Evolutionary conservation across 1,140 invertebrate species (phyloP), one percentile per base, ranked within the genome.

Genomic region (Trichomalopsis sarcophagae): DNA sequence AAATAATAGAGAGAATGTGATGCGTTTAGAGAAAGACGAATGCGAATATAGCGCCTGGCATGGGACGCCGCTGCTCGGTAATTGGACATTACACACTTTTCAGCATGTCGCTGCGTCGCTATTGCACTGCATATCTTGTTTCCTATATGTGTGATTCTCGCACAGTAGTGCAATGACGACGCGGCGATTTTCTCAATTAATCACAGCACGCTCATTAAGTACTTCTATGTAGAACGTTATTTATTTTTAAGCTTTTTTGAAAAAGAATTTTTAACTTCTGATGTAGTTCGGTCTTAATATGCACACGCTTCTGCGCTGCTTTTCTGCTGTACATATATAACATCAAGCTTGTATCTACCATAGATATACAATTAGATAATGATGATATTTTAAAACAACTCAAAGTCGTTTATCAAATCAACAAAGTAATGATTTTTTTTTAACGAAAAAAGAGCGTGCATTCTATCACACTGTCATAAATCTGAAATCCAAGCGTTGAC

Each of bases 71-170:
- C 30, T 55, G 86, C 82, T 81, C 86, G 89, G 89, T 89, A 89
- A 89, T 62, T 89, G 86, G 81, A 87, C 55, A 88, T 62, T 85
- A 85, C 40, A 36, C 76, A 85, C 86, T 47, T 85, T 88, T 86
- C 86, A 87, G 73, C 68, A 33, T 82, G 62, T 50, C 74, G 66
- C 40, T 21, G 33, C 66, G 66, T 11, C 1, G 50, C 10, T 17
- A 30, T 27, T 33, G 68, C 68, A 30, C 2, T n/a, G 21, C 40
- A 9, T 9, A 21, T 62, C 17, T n/a, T 17, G 40, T 13, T 23
- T 10, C 50, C 7, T 47, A 47, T 36, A 11, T 17, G 27, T 27
- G 1, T 27, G 13, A 66, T 7, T 33, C 21, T 62, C 0, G 14
- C n/a, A 14, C 1, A 27, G 13, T 78, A 27, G 3, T 55, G n/a